Evolutionary conservation across 2,888 invertebrate genomes (phyloP).

Genomic region (Chouioia cunea): DNA sequence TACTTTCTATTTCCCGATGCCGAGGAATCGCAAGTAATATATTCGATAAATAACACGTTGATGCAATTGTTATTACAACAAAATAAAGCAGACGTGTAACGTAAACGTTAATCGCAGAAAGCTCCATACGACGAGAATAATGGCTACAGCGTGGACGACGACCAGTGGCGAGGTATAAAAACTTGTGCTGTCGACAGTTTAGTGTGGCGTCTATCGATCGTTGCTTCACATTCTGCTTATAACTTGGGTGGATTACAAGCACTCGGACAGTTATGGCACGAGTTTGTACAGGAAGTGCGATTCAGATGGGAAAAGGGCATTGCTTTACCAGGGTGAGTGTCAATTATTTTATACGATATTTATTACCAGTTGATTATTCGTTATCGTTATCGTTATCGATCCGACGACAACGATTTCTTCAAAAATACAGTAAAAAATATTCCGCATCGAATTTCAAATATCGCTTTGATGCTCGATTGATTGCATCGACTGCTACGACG

Average conservation of each 20-base stretch:
- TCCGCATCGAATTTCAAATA: slow-evolving; percentile 4
- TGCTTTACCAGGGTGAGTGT: slow-evolving; percentile 85
- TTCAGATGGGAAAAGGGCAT: slow-evolving; percentile 89
- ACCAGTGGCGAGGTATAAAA: slow-evolving; percentile 72
- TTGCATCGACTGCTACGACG: slow-evolving; percentile 17
- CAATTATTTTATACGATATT: slow-evolving; percentile 35
- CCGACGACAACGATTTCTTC: slow-evolving; percentile 12
- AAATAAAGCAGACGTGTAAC: too few species aligned
- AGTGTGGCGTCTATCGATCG: slow-evolving; percentile 84
- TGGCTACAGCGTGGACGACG: slow-evolving; percentile 59
- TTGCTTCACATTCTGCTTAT: slow-evolving; percentile 80
- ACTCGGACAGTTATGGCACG: slow-evolving; percentile 93
- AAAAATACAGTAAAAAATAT: slow-evolving; percentile 37
- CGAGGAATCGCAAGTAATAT: slow-evolving; percentile 72
- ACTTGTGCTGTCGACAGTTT: slow-evolving; percentile 84
- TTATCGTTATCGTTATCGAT: slow-evolving; percentile 1
- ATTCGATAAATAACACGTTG: slow-evolving; percentile 10
- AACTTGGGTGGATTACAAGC: slow-evolving; percentile 81
- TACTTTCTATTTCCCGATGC: slow-evolving; percentile 92
- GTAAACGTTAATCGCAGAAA: slow-evolving; percentile 30
- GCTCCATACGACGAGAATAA: slow-evolving; percentile 49
- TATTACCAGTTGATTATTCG: slow-evolving; percentile 48
- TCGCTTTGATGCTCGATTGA: slow-evolving; percentile 7
- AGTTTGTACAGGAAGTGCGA: slow-evolving; percentile 90
- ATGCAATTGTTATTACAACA: not conserved